Percentiles rank a stretch among this genome's conserved stretches.
Conservation (phyloP, 2,888 invertebrate genomes). For the Tupiocoris notatus region DNA sequence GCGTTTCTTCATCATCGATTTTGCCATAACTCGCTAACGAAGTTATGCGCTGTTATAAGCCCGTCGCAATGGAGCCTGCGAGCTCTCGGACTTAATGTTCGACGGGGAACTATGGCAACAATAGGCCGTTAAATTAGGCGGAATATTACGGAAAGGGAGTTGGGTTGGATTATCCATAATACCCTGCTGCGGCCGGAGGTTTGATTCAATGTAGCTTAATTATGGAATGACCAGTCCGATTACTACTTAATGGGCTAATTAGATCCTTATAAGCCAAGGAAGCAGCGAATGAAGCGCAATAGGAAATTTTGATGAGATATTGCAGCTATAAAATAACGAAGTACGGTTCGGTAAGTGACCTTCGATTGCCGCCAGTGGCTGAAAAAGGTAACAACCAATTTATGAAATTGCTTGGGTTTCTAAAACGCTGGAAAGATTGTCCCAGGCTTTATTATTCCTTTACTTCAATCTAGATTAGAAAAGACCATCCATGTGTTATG, state of each 20-base stretch:
- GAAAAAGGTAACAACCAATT: too few relatives aligned
- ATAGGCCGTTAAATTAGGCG: background rate
- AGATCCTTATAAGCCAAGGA: too few relatives aligned
- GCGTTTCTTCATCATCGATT: background rate
- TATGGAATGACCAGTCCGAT: background rate
- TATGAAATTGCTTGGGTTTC: too few relatives aligned
- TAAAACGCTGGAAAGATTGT: too few relatives aligned
- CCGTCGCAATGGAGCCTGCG: background rate
- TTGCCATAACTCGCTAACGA: background rate
- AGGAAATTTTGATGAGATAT: too few relatives aligned
- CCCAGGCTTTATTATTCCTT: too few relatives aligned
- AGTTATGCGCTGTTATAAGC: background rate
- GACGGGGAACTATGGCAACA: background rate
- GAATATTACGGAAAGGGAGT: background rate
- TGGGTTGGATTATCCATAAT: background rate
- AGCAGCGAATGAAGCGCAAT: too few relatives aligned
- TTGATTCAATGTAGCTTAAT: background rate
- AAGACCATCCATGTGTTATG: too few relatives aligned
- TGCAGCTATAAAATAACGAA: too few relatives aligned
- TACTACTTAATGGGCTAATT: background rate
- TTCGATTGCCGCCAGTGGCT: too few relatives aligned
- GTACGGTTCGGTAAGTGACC: too few relatives aligned
- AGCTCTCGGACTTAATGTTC: background rate
- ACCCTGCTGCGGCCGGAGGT: background rate
- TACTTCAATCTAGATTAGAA: too few relatives aligned